phyloP scores from a whole-genome alignment of 35 echinoderm and acorn worm species.

The Heliocidaris tuberculata region DNA sequence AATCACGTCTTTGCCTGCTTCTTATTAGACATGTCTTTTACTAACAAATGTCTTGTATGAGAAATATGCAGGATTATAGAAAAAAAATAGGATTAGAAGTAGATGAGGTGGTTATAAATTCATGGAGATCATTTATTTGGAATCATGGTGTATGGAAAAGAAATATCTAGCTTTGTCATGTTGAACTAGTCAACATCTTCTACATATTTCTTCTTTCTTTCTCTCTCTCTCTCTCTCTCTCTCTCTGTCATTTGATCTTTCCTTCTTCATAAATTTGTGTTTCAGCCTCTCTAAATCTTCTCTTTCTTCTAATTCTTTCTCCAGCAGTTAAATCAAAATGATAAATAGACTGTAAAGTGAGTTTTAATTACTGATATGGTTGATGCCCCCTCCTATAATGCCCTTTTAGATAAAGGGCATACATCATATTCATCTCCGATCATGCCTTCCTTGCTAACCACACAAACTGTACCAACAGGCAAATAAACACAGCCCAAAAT shows the following conservation, averaged over 20 bases:
- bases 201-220: no score
- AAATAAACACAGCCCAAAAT: neutral
- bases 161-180: no score
- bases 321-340: neutral
- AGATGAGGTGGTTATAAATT: no score
- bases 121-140: no score
- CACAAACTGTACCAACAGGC: neutral
- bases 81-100: no score
- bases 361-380: neutral
- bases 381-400: neutral
- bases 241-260: neutral
- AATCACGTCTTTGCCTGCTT: no score
- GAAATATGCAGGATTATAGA: no score
- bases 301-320: neutral
- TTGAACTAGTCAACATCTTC: no score
- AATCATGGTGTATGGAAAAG: no score
- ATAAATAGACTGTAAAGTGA: neutral
- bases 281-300: no score
- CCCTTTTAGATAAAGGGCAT: neutral
- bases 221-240: neutral
- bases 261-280: neutral
- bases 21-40: no score
- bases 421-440: neutral
- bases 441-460: neutral
- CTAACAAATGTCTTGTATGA: no score